These are phyloP conservation scores for Regulus satrapa DNA, from an alignment of 2,113 vertebrate genomes.

Conservation along the genomic window DNA sequence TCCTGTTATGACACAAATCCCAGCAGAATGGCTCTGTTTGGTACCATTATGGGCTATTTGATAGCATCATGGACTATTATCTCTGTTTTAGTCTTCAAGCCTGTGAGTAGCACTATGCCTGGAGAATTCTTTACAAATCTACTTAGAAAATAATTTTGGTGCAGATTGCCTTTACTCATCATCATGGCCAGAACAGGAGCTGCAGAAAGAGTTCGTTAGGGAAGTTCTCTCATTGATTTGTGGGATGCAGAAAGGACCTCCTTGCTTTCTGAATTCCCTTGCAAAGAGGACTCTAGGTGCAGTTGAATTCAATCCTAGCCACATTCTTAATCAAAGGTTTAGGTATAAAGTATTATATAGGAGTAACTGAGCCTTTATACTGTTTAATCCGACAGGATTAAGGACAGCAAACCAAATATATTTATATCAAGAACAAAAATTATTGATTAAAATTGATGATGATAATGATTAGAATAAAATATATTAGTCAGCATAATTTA, in stretches of 20 bases:
- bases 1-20: neutral
- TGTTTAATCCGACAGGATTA: neutral
- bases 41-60: neutral
- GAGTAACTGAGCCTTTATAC: neutral
- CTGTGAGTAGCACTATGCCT: neutral
- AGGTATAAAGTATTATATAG: neutral
- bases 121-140: neutral
- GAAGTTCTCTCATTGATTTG: neutral
- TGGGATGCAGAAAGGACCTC: neutral
- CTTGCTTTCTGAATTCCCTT: neutral
- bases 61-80: neutral
- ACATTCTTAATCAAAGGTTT: neutral
- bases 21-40: neutral
- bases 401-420: neutral
- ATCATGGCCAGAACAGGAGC: neutral
- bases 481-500: neutral
- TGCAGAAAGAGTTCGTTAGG: neutral
- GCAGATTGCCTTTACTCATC: neutral
- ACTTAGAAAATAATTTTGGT: neutral
- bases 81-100: neutral
- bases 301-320: neutral
- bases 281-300: neutral
- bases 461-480: neutral
- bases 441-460: neutral
- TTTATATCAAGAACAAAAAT: neutral